These are phyloP conservation scores for Telmatherina bonti DNA, from an alignment of 2,797 vertebrate species.

Conservation along the genomic window DNA sequence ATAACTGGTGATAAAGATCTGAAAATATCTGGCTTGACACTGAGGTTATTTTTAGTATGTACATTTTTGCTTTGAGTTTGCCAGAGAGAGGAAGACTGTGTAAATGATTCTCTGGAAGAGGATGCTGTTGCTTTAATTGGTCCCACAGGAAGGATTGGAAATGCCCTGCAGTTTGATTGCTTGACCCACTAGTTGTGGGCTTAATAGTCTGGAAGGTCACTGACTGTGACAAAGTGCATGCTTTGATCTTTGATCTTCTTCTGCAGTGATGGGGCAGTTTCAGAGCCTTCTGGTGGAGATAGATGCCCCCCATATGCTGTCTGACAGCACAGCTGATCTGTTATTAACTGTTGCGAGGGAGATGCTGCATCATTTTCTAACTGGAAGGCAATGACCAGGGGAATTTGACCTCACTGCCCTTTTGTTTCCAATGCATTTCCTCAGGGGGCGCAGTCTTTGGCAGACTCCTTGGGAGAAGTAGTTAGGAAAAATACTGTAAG, in stretches of 20 bases:
- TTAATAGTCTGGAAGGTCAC: slow-evolving; percentile 27
- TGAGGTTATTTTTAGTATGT: too few relatives aligned
- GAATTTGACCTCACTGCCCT: slow-evolving; percentile 46
- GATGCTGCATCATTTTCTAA: slow-evolving; percentile 33
- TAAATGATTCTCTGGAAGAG: slow-evolving; percentile 16
- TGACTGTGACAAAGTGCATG: slow-evolving; percentile 3
- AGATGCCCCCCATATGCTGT: slow-evolving; percentile 17
- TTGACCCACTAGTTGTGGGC: slow-evolving; percentile 29
- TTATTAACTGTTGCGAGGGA: slow-evolving; percentile 34
- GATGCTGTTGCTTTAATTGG: slow-evolving; percentile 36
- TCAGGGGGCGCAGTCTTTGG: slow-evolving; percentile 35
- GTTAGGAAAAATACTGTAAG: too few relatives aligned
- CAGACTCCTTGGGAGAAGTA: slow-evolving; percentile 17
- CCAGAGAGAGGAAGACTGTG: slow-evolving; percentile 14
- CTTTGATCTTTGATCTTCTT: slow-evolving; percentile 34
- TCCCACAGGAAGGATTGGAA: slow-evolving; percentile 19
- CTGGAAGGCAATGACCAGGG: slow-evolving; percentile 31
- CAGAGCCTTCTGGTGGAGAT: neutral
- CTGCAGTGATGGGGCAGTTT: slow-evolving; percentile 2
- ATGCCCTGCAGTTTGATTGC: slow-evolving; percentile 28
- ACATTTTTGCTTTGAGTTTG: neutral
- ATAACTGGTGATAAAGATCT: too few relatives aligned
- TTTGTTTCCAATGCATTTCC: slow-evolving; percentile 37
- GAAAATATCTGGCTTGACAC: too few relatives aligned
- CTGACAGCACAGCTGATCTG: slow-evolving; percentile 18